These are phyloP conservation scores for Sympetrum striolatum DNA, from an alignment of 2,888 invertebrate species.

Conservation along the genomic window DNA sequence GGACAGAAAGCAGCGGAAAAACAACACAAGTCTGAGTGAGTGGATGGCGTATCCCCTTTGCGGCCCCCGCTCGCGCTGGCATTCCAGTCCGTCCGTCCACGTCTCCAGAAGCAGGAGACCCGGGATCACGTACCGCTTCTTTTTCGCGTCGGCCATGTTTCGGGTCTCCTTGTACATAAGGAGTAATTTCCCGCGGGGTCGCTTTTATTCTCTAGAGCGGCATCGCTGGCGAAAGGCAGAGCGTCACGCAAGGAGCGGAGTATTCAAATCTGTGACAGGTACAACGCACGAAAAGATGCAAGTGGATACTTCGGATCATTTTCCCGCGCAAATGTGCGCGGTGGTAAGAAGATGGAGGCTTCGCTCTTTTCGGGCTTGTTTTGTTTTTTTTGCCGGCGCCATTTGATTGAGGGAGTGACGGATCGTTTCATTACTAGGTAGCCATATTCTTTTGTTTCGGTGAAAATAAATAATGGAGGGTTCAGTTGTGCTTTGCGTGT, in stretches of 20 bases:
- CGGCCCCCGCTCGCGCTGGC: neutral
- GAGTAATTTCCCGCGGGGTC: neutral
- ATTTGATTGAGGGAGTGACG: neutral
- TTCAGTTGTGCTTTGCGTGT: no score
- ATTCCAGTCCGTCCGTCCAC: neutral
- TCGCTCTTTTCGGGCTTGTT: neutral
- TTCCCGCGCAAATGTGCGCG: neutral
- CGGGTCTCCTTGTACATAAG: neutral
- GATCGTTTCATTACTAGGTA: neutral
- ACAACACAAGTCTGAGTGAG: neutral
- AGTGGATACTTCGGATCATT: neutral
- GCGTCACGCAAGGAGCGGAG: neutral
- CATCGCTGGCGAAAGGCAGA: neutral
- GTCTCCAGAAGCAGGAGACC: neutral
- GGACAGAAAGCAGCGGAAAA: neutral
- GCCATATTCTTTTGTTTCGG: neutral
- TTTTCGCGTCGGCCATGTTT: neutral
- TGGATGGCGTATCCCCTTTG: neutral
- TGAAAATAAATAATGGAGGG: neutral
- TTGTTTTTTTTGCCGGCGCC: neutral
- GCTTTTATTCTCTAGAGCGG: neutral
- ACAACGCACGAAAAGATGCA: neutral
- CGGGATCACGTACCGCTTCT: neutral
- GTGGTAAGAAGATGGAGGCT: neutral
- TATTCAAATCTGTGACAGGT: neutral